These are phyloP conservation scores for Cepaea hortensis DNA, from an alignment of 2,888 invertebrate genomes.

Conservation along the genomic window DNA sequence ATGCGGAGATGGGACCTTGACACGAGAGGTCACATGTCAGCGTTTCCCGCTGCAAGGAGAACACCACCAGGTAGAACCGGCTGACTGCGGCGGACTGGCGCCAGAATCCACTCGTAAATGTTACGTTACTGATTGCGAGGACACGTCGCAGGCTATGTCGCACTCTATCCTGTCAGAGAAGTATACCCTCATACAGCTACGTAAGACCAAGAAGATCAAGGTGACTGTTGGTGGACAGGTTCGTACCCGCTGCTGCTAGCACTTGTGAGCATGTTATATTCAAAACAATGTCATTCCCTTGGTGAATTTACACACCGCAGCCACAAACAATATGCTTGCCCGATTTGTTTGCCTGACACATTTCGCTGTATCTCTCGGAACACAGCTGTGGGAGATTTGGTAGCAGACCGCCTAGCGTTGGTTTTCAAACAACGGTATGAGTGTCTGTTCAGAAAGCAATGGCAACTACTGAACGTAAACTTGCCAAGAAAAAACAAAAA, in stretches of 20 bases:
- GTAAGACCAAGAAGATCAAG: conserved; percentile 59
- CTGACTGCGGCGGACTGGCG: conserved; percentile 60
- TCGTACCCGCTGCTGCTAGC: conserved; percentile 17
- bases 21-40: conserved; percentile 87
- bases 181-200: conserved; percentile 65
- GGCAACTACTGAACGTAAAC: no score
- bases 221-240: conserved; percentile 63
- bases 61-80: conserved; percentile 57
- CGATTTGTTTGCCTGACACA: no score
- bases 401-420: no score
- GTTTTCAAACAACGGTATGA: no score
- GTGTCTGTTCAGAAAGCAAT: no score
- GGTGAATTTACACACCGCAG: no score
- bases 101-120: conserved; percentile 60
- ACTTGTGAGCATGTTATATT: background rate
- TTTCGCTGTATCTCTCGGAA: no score
- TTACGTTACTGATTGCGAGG: conserved; percentile 59
- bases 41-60: conserved; percentile 40
- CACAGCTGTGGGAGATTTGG: no score
- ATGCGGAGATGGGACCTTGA: conserved; percentile 90
- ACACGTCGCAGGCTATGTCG: background rate
- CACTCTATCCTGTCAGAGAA: conserved; percentile 60
- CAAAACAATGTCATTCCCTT: no score
- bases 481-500: no score
- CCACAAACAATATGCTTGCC: no score